Conservation (phyloP, 1,140 invertebrate genomes). For the Acromyrmex heyeri region DNA sequence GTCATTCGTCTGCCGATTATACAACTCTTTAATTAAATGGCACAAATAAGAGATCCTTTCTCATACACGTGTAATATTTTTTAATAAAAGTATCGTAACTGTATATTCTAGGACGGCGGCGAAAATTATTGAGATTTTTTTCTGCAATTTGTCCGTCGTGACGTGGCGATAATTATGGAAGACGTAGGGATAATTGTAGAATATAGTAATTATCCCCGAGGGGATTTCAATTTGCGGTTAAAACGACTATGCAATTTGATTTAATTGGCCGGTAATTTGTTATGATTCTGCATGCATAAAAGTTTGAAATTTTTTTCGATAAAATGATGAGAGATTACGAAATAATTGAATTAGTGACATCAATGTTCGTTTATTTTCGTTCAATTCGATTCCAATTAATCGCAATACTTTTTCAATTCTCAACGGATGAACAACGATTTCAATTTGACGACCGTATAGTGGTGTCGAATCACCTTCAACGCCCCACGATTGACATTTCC, state of each 20-base stretch:
- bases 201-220: neutral
- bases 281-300: neutral
- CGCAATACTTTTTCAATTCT: neutral
- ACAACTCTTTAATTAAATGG: neutral
- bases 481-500: slow-evolving; percentile 20
- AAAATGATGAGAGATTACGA: neutral
- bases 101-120: too few species aligned
- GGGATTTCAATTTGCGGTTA: neutral
- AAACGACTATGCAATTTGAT: neutral
- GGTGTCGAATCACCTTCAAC: neutral
- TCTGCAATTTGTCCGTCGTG: neutral
- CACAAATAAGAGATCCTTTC: neutral
- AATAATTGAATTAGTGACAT: neutral
- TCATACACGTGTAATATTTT: neutral
- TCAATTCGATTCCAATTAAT: neutral
- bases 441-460: neutral
- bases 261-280: neutral
- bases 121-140: neutral
- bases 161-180: neutral
- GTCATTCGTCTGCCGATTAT: neutral
- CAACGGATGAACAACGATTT: neutral
- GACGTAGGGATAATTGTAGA: neutral
- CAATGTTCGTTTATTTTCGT: neutral
- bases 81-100: neutral
- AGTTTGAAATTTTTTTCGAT: neutral